Conservation (phyloP, 2,113 vertebrate genomes). For the Gnathonemus echidnorhynchus region DNA sequence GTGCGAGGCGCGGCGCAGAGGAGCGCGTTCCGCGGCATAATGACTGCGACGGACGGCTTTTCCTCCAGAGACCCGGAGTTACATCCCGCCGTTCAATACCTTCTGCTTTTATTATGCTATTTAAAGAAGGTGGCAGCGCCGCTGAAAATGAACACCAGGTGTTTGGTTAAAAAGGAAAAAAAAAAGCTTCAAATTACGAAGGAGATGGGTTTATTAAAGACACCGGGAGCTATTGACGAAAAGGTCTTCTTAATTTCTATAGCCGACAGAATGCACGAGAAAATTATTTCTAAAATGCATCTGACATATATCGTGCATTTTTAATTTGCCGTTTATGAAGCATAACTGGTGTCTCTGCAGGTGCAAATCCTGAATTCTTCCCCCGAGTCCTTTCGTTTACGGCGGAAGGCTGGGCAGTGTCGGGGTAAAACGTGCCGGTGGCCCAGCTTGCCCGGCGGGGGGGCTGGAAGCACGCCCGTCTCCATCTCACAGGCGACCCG, state of each 20-base stretch:
- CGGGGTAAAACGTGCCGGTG: not conserved
- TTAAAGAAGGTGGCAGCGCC: not conserved
- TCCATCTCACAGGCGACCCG: not conserved
- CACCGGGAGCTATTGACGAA: not conserved
- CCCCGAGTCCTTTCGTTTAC: no score
- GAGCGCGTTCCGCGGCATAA: not conserved
- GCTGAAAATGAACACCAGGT: not conserved
- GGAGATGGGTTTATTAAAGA: not conserved
- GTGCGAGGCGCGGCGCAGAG: not conserved
- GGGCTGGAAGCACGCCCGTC: not conserved
- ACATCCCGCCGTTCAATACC: not conserved
- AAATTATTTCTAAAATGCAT: not conserved
- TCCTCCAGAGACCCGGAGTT: not conserved
- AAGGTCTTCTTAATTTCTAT: not conserved
- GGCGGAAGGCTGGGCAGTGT: not conserved
- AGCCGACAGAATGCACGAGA: not conserved
- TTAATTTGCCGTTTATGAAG: not conserved
- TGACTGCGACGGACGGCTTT: not conserved
- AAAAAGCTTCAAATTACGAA: not conserved
- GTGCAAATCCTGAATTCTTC: not conserved
- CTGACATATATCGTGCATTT: not conserved
- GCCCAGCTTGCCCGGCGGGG: not conserved
- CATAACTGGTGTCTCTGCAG: not conserved
- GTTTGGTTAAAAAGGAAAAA: constrained; percentile 2
- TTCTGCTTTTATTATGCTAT: not conserved